Percentiles rank a stretch among this genome's conserved stretches.
Conservation (phyloP, 2,113 vertebrate genomes). For the Dicaeum eximium region DNA sequence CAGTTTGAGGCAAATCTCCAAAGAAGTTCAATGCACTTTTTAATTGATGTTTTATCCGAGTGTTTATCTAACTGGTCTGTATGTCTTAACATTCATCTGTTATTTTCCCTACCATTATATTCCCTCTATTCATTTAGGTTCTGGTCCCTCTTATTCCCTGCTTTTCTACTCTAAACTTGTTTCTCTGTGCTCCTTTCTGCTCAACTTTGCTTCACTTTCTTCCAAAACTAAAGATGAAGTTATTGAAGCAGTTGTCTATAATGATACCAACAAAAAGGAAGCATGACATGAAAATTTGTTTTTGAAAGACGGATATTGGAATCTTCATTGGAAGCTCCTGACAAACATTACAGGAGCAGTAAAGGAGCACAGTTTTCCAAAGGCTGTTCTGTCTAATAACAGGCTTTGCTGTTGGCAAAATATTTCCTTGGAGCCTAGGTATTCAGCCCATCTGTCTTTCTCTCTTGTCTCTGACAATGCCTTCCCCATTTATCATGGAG, state of each 20-base stretch:
- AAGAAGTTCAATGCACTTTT: neutral
- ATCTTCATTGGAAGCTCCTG: neutral
- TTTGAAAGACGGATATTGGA: neutral
- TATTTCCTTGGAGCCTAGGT: neutral
- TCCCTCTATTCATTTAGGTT: neutral
- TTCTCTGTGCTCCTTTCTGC: neutral
- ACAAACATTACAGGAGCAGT: neutral
- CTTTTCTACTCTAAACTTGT: neutral
- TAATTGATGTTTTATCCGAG: rapidly evolving
- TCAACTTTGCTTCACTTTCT: neutral
- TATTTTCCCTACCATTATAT: neutral
- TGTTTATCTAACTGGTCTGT: neutral
- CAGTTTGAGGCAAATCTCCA: neutral
- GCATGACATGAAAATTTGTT: neutral
- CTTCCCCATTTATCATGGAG: neutral
- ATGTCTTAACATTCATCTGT: neutral
- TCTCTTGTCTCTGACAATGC: neutral
- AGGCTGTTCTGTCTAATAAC: neutral
- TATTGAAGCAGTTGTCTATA: neutral
- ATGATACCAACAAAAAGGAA: neutral
- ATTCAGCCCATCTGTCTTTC: neutral
- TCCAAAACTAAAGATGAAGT: neutral
- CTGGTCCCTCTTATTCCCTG: neutral
- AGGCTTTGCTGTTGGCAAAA: neutral
- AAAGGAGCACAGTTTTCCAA: neutral